Percentiles rank a stretch among this genome's conserved stretches.
phyloP scores from a whole-genome alignment of 2,113 vertebrate species.

The Salminus brasiliensis region DNA sequence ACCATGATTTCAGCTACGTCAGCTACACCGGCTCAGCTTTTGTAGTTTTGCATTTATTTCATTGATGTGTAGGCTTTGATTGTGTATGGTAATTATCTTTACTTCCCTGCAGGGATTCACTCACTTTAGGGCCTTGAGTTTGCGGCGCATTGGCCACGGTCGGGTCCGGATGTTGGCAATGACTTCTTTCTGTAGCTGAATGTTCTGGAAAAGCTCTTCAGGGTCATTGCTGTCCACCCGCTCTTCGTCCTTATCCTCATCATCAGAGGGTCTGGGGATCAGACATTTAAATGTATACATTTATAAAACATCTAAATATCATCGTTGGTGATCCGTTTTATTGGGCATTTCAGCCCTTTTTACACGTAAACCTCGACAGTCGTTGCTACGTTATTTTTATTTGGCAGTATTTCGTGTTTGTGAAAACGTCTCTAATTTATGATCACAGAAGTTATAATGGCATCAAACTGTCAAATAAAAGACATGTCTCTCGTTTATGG shows the following conservation, averaged over 20 bases:
- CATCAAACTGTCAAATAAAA: conserved; percentile 1
- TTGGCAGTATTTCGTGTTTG: neutral
- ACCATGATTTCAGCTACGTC: too few species aligned
- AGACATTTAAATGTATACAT: neutral
- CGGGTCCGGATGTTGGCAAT: conserved; percentile 90
- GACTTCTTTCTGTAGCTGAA: conserved; percentile 96
- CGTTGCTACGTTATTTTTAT: neutral
- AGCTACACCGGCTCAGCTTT: too few species aligned
- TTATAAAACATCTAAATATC: too few species aligned
- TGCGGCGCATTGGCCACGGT: conserved; percentile 95
- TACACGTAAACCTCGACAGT: too few species aligned
- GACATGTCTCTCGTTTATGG: neutral
- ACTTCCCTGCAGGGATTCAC: conserved; percentile 66
- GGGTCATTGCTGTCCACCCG: conserved; percentile 87
- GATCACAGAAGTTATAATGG: neutral
- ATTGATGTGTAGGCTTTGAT: too few species aligned
- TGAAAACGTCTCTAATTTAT: neutral
- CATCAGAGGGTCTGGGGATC: conserved; percentile 82
- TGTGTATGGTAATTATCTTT: neutral
- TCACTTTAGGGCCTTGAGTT: conserved; percentile 90
- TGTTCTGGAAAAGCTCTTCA: conserved; percentile 96
- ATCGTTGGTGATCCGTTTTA: too few species aligned
- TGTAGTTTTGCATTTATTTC: too few species aligned
- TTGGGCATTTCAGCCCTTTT: too few species aligned
- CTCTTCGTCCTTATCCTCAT: conserved; percentile 81